A percentile compares a stretch with the other conserved stretches of the same genome.
Conservation (phyloP, 2,888 invertebrate species). For the Melieria picta region DNA sequence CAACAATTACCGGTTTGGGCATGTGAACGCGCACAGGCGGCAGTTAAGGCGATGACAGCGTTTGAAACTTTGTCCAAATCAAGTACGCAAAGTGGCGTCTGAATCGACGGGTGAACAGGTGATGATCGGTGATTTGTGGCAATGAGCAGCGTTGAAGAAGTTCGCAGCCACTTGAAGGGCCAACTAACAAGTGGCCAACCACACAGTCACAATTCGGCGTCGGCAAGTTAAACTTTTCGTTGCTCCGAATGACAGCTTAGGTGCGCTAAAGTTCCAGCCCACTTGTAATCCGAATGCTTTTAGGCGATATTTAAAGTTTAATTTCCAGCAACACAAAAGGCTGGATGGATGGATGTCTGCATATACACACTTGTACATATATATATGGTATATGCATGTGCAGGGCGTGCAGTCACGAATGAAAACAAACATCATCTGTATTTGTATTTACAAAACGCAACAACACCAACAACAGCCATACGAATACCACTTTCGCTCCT, state of each 20-base stretch:
- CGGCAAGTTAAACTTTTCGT: too few species aligned
- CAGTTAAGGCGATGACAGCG: too few species aligned
- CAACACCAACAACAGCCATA: conserved; percentile 26
- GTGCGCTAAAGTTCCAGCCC: too few species aligned
- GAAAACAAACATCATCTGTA: conserved; percentile 21
- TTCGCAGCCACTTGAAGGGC: not conserved
- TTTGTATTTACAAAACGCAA: conserved; percentile 43
- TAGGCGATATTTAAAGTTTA: too few species aligned
- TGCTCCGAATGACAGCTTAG: too few species aligned
- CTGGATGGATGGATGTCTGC: not conserved
- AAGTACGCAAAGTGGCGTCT: too few species aligned
- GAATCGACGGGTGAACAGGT: not conserved
- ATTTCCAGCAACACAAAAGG: not conserved
- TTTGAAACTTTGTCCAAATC: too few species aligned
- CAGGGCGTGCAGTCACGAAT: not conserved
- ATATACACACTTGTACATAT: not conserved
- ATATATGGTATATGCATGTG: conserved; percentile 3
- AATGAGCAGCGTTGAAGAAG: conserved; percentile 43
- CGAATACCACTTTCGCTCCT: conserved; percentile 44
- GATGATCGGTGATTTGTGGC: conserved; percentile 37
- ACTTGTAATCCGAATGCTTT: too few species aligned
- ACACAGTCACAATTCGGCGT: too few species aligned
- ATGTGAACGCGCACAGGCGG: not conserved
- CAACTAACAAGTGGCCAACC: too few species aligned
- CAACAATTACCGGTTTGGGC: not conserved